Percentiles rank a stretch among this genome's conserved stretches.
These are phyloP conservation scores for Drosophila infuscata DNA, from an alignment of 2,888 invertebrate genomes.

Conservation along the genomic window DNA sequence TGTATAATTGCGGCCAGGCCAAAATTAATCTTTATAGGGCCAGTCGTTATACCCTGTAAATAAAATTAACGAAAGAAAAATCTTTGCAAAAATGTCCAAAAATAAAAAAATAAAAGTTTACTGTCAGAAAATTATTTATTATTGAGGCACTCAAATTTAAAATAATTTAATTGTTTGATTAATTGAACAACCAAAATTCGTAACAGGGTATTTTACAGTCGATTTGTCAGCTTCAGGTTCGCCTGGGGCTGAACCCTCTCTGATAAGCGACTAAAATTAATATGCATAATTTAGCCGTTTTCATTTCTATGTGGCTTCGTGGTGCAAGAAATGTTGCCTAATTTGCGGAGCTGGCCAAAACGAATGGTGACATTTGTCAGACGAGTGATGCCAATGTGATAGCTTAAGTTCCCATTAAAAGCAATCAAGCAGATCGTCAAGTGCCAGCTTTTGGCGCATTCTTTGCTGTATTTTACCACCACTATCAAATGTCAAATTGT, in stretches of 20 bases:
- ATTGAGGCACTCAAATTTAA: background rate
- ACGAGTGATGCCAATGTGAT: conserved; percentile 9
- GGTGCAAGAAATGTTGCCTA: conserved; percentile 28
- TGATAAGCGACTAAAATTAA: conserved; percentile 27
- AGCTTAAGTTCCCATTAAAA: conserved; percentile 23
- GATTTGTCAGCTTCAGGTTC: background rate
- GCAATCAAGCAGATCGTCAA: conserved; percentile 16
- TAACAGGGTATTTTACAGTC: conserved; percentile 12
- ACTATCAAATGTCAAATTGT: conserved; percentile 45
- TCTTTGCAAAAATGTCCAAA: background rate
- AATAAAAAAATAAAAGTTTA: background rate
- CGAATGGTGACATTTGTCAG: conserved; percentile 44
- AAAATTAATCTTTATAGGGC: conserved; percentile 41
- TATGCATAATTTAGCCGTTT: conserved; percentile 20
- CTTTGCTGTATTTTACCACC: conserved; percentile 1
- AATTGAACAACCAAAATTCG: background rate
- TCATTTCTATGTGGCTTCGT: conserved; percentile 21
- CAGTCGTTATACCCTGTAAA: conserved; percentile 16
- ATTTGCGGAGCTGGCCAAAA: conserved; percentile 19
- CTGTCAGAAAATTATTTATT: background rate
- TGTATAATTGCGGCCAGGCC: conserved; percentile 61
- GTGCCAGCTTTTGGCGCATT: conserved; percentile 3
- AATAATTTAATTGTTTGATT: background rate
- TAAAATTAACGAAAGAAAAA: background rate
- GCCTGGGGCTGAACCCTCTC: conserved; percentile 20